These are phyloP conservation scores for Pelobates cultripes DNA, from an alignment of 2,797 vertebrate genomes.

Conservation along the genomic window DNA sequence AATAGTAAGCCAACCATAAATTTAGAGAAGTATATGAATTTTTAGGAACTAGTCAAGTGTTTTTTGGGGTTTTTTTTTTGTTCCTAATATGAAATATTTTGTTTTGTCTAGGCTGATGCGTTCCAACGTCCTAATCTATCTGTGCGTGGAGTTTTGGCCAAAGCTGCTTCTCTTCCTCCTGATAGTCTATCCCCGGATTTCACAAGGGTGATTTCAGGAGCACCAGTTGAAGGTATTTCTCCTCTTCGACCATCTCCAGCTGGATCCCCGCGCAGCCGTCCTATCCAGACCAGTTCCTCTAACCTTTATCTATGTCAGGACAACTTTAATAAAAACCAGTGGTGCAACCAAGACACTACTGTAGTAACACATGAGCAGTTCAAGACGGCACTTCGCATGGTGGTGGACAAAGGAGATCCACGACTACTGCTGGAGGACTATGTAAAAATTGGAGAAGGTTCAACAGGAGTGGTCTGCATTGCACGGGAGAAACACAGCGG, in stretches of 20 bases:
- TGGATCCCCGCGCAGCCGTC: conserved; percentile 88
- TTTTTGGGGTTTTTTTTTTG: too few relatives aligned
- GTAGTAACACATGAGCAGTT: conserved; percentile 97
- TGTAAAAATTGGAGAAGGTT: conserved; percentile 95
- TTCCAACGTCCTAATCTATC: conserved; percentile 66
- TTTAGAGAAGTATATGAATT: too few relatives aligned
- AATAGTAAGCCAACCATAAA: too few relatives aligned
- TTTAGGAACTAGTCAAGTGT: background rate
- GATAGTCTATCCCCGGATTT: conserved; percentile 66
- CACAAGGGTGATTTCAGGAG: conserved; percentile 67
- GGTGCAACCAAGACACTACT: conserved; percentile 79
- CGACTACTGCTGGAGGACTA: conserved; percentile 93
- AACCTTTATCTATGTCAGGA: conserved; percentile 83
- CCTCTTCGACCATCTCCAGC: conserved; percentile 86
- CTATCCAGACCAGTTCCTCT: conserved; percentile 89
- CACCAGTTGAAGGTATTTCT: conserved; percentile 60
- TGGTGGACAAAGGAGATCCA: conserved; percentile 95
- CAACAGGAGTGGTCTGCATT: conserved; percentile 95
- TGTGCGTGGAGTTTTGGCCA: conserved; percentile 65
- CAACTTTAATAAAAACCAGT: conserved; percentile 71
- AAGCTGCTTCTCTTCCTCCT: conserved; percentile 74
- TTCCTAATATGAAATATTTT: background rate
- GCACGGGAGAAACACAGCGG: conserved; percentile 94
- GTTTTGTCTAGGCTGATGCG: conserved; percentile 60
- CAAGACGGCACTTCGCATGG: conserved; percentile 96